phyloP scores from a whole-genome alignment of 1,140 invertebrate genomes.

The Drosophila fuyamai region DNA sequence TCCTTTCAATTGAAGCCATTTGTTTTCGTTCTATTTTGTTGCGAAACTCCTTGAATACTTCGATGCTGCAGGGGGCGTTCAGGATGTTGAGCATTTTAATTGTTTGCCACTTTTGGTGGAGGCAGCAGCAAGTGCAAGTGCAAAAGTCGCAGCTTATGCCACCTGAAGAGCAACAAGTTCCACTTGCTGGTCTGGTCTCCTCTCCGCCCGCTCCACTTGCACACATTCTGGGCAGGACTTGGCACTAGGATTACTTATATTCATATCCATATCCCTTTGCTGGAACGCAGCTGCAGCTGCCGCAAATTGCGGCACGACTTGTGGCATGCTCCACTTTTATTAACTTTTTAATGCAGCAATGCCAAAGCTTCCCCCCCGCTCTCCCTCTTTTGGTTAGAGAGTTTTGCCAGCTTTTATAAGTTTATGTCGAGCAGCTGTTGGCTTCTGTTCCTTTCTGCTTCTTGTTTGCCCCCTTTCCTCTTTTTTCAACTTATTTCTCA shows the following conservation, averaged over 20 bases:
- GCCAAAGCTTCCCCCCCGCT: conserved; percentile 4
- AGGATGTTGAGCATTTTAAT: conserved; percentile 61
- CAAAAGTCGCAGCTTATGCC: conserved; percentile 69
- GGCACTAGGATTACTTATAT: conserved; percentile 62
- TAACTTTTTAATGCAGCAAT: conserved; percentile 80
- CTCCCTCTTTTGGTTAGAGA: conserved; percentile 20
- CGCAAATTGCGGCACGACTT: conserved; percentile 81
- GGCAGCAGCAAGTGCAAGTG: conserved; percentile 35
- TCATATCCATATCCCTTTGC: conserved; percentile 72
- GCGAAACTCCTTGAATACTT: conserved; percentile 10
- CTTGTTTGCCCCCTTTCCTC: conserved; percentile 10
- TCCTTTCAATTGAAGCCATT: conserved; percentile 1
- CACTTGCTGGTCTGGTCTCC: background rate
- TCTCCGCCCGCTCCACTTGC: background rate
- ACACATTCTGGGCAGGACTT: conserved; percentile 18
- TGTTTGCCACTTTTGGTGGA: conserved; percentile 60
- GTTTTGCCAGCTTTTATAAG: conserved; percentile 53
- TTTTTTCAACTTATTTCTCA: conserved; percentile 1
- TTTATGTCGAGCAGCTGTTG: conserved; percentile 58
- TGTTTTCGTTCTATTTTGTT: conserved; percentile 1
- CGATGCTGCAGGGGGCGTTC: conserved; percentile 1
- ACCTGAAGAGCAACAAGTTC: conserved; percentile 68
- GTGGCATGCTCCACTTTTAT: conserved; percentile 82
- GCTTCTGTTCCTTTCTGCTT: conserved; percentile 18
- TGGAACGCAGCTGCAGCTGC: conserved; percentile 67